These are phyloP conservation scores for Ranitomeya variabilis DNA, from an alignment of 2,113 vertebrate genomes.

Conservation along the genomic window DNA sequence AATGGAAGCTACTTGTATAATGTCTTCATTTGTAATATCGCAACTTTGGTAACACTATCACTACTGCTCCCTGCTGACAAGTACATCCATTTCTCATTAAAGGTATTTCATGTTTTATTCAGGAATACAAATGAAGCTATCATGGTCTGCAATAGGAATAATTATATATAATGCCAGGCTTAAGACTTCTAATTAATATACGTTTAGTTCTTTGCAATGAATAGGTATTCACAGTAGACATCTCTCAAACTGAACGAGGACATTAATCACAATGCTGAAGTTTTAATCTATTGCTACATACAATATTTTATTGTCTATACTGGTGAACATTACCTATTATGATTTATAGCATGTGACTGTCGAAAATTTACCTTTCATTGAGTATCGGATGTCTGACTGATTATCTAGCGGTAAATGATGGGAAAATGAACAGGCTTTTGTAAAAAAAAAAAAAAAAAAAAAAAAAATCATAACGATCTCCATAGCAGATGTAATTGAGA, in stretches of 20 bases:
- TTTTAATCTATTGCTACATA: not conserved
- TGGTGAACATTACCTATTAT: not conserved
- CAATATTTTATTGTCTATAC: not conserved
- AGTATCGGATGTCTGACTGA: not conserved
- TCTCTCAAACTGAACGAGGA: not conserved
- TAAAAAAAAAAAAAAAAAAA: not conserved
- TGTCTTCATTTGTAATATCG: conserved; percentile 77
- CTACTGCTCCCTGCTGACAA: conserved; percentile 80
- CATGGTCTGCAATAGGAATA: conserved; percentile 80
- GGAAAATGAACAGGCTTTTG: not conserved
- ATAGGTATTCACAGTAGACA: conserved; percentile 23
- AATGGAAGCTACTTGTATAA: conserved; percentile 75
- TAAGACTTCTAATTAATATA: conserved; percentile 87
- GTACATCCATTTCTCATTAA: conserved; percentile 82
- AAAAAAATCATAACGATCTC: not conserved
- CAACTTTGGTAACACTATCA: conserved; percentile 73
- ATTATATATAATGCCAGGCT: conserved; percentile 81
- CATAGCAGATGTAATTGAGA: not conserved
- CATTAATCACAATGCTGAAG: conserved; percentile 17
- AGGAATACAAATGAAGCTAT: conserved; percentile 86
- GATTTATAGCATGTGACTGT: not conserved
- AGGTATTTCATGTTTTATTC: conserved; percentile 87
- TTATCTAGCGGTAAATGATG: not conserved
- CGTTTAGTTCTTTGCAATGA: conserved; percentile 75
- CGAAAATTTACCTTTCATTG: not conserved